Base-by-base conservation (phyloP, 2,113 vertebrate species). In the Pomatorhinus ruficollis region DNA sequence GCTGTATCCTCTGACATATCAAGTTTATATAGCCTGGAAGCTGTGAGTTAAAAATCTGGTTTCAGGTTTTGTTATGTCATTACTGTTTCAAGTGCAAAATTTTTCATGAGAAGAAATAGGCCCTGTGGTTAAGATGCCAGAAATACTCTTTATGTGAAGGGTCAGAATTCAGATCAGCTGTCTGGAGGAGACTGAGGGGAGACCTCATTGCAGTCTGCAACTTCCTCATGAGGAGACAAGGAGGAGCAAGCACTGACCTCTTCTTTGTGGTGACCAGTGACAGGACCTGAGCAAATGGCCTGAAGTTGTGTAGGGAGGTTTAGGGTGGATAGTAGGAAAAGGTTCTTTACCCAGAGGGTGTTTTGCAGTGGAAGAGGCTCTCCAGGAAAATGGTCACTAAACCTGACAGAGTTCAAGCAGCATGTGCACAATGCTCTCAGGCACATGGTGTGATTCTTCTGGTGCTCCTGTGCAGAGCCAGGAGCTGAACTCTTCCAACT, bases 181-280 rank as follows among this genome's bases (percentile, higher is more conserved):
- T 42, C 7, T 56, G 13, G 35, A 71, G 39, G 40, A 70, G 23
- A 12, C 20, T 56, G 31, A 49, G 59, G 8, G 4, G 13, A 64
- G 24, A 72, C 25, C 20, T 35, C 65, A 57, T 1, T 49, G 11
- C 16, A 31, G 7, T 31, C 49, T 47, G 10, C 5, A 49, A 2
- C 2, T 27, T 64, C 21, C 35, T 71, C 1, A 1, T 5, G 11
- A 42, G 7, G 16, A 11, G 13, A n/a, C 12, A 21, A 13, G 35
- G 5, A 54, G 7, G 8, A 21, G 9, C 16, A 54, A 7, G 20
- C n/a, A 21, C 15, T 30, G 35, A 42, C 31, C 16, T n/a, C 5
- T 24, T 24, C 47, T 35, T 3, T 42, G 6, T 72, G 44, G 27
- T 50, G 37, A 27, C n/a, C 39, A 56, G 30, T 31, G 49, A 31